Evolutionary conservation across 2,113 vertebrate genomes (phyloP).

Genomic region (Syrmaticus mikado): DNA sequence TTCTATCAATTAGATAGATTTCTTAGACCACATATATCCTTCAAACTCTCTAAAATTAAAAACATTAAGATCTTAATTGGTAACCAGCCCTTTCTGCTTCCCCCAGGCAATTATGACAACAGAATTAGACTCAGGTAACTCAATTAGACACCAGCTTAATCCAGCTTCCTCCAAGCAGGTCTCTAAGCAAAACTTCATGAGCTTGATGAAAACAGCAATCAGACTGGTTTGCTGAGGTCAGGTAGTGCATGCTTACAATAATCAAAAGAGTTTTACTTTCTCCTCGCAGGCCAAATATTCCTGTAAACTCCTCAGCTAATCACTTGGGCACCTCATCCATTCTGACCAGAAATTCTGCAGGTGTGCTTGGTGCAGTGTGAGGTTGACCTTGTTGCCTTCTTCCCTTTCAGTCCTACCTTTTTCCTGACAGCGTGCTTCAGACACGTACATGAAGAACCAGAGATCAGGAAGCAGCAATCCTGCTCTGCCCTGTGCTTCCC

Average conservation of each 20-base stretch:
- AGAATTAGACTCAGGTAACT: conserved; percentile 57
- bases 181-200: conserved; percentile 12
- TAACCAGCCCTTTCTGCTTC: conserved; percentile 44
- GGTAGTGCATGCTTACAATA: neutral
- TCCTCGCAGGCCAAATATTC: neutral
- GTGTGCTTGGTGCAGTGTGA: neutral
- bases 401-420: neutral
- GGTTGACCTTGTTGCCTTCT: neutral
- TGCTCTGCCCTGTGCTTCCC: neutral
- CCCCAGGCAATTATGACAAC: conserved; percentile 36
- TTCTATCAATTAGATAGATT: conserved; percentile 34
- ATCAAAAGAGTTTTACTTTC: neutral
- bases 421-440: neutral
- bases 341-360: conserved; percentile 13
- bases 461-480: neutral
- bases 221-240: conserved; percentile 4
- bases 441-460: neutral
- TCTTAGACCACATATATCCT: conserved; percentile 5
- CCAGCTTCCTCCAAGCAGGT: neutral
- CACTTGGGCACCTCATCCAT: neutral
- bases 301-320: neutral
- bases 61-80: conserved; percentile 55
- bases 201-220: neutral
- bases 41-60: conserved; percentile 53
- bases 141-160: conserved; percentile 26